phyloP scores from a whole-genome alignment of 2,797 vertebrate species.

The Novumbra hubbsi region DNA sequence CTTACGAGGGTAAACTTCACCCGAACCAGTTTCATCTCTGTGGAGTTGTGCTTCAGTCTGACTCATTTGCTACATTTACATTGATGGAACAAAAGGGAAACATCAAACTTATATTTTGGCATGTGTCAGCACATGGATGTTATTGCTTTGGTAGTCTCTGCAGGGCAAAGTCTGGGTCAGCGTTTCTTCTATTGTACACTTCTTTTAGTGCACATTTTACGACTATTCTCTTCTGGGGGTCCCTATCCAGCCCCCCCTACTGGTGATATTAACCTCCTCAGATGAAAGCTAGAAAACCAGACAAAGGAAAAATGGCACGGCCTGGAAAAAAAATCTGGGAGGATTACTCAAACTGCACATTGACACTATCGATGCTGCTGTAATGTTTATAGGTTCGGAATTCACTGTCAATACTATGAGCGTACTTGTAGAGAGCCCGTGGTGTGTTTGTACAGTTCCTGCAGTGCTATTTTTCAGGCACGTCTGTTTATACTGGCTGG shows the following conservation, averaged over 20 bases:
- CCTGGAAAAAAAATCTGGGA: not conserved
- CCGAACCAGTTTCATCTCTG: not conserved
- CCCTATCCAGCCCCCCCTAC: not conserved
- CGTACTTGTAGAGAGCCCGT: not conserved
- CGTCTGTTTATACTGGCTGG: not conserved
- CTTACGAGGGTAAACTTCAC: not conserved
- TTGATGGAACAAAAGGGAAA: not conserved
- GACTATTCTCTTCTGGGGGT: not conserved
- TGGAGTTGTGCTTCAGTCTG: not conserved
- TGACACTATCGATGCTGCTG: not conserved
- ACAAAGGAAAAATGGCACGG: conserved; percentile 6
- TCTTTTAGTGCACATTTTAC: not conserved
- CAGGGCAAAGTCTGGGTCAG: not conserved
- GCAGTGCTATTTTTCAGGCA: not conserved
- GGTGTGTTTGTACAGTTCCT: not conserved
- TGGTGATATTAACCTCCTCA: not conserved
- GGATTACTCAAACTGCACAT: not conserved
- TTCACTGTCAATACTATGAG: not conserved
- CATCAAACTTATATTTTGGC: not conserved
- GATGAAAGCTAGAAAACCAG: conserved; percentile 8
- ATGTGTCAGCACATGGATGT: not conserved
- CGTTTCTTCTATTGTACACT: not conserved
- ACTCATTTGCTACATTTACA: not conserved
- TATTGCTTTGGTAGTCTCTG: not conserved
- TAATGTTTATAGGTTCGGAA: not conserved